Conservation (phyloP, 2,888 invertebrate species). For the Bimastos eiseni region DNA sequence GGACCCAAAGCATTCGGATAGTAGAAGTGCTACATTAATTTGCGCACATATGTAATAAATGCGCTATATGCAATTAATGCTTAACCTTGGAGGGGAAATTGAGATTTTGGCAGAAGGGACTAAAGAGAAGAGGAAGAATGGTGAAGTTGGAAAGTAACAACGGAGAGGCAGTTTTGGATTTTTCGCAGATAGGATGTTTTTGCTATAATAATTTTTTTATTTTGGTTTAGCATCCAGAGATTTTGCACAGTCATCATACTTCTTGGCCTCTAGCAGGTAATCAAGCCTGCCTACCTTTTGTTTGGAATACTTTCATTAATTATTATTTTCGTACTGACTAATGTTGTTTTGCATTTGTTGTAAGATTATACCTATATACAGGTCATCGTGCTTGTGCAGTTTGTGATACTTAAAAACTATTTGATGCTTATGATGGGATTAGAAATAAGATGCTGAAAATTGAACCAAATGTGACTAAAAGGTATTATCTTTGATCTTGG, state of each 20-base stretch:
- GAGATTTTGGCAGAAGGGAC: no score
- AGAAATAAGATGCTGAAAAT: no score
- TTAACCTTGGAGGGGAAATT: no score
- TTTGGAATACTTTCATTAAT: not conserved
- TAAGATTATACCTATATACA: not conserved
- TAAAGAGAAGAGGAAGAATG: no score
- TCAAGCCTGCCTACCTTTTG: not conserved
- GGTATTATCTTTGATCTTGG: not conserved
- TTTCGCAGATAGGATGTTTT: not conserved
- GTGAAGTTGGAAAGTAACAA: no score
- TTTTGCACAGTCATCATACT: slow-evolving; percentile 95
- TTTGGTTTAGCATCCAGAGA: slow-evolving; percentile 81
- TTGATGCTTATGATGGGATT: no score
- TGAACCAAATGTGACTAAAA: no score
- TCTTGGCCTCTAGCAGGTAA: slow-evolving; percentile 93
- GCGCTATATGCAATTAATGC: no score
- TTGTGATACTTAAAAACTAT: no score
- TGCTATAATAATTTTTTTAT: not conserved
- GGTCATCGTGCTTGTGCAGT: not conserved
- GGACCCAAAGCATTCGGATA: no score
- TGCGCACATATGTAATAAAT: no score
- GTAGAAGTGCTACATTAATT: no score
- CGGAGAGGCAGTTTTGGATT: not conserved
- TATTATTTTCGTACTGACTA: not conserved
- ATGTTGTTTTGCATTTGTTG: not conserved